Conservation (phyloP, 2,113 vertebrate species). For the Butorides virescens region DNA sequence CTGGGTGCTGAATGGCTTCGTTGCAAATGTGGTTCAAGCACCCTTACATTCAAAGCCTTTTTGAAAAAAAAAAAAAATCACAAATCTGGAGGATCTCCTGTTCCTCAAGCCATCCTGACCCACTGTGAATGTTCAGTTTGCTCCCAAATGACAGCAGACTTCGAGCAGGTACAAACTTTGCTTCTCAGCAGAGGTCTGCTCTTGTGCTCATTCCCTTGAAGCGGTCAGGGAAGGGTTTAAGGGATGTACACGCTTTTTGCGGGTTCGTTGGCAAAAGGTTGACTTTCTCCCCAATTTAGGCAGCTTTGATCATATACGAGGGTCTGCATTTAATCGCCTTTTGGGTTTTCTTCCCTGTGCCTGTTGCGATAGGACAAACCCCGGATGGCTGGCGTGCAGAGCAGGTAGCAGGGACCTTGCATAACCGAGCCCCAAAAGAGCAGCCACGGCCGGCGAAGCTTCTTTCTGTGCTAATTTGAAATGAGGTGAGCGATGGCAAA, state of each 20-base stretch:
- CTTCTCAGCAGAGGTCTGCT: not conserved
- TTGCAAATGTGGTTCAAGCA: not conserved
- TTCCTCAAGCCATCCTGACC: not conserved
- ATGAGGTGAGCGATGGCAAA: slow-evolving; percentile 64
- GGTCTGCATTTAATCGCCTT: not conserved
- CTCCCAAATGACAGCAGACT: not conserved
- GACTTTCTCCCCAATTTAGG: not conserved
- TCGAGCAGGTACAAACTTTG: not conserved
- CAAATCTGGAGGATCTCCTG: not conserved
- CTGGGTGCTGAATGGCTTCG: not conserved
- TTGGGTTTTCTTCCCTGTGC: accelerated
- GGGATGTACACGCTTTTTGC: accelerated
- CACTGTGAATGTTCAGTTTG: not conserved
- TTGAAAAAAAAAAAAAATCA: not conserved
- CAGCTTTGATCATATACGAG: accelerated
- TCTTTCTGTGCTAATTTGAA: slow-evolving; percentile 55
- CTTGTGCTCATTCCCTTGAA: not conserved
- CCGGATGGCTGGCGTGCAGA: accelerated
- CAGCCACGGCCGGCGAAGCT: not conserved
- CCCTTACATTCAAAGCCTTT: not conserved
- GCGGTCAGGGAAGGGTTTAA: not conserved
- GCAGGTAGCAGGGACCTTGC: not conserved
- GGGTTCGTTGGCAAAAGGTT: not conserved
- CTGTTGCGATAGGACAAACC: not conserved
- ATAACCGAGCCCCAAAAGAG: not conserved